phyloP scores from a whole-genome alignment of 2,113 vertebrate species.

The Sander vitreus region DNA sequence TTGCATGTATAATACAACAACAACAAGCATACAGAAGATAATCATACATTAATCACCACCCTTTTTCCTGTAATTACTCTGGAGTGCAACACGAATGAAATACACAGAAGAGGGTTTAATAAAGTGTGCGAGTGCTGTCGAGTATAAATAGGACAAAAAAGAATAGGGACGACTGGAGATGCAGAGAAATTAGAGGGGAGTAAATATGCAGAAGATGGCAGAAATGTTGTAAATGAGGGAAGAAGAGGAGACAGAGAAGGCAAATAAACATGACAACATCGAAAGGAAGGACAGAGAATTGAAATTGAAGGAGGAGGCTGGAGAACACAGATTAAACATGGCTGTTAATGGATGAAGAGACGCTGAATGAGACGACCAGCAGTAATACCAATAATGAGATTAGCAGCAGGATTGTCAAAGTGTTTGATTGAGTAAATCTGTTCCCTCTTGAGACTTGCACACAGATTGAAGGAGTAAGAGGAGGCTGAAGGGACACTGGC shows the following conservation, averaged over 20 bases:
- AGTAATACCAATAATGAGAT: constrained; percentile 45
- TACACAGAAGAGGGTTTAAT: not conserved
- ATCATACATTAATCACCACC: constrained; percentile 27
- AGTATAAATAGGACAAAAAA: not conserved
- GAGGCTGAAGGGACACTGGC: constrained; percentile 23
- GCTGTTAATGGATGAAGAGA: constrained; percentile 21
- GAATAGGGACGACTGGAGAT: not conserved
- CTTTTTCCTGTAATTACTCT: constrained; percentile 20
- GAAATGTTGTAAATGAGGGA: not conserved
- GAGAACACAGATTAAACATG: constrained; percentile 19
- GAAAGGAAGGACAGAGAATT: not conserved
- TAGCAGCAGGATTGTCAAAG: constrained; percentile 16
- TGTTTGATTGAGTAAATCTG: constrained; percentile 24
- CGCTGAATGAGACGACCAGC: not conserved
- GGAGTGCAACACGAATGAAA: constrained; percentile 17
- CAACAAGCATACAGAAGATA: not conserved
- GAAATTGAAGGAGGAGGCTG: not conserved
- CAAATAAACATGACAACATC: not conserved
- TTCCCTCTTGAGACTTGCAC: not conserved
- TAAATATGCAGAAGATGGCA: not conserved
- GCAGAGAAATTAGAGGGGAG: not conserved
- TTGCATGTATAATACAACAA: constrained; percentile 12
- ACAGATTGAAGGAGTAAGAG: constrained; percentile 17
- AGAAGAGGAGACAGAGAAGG: not conserved
- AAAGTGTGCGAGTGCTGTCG: not conserved